phyloP scores from a whole-genome alignment of 1,140 invertebrate species.

The Drosophila funebris region DNA sequence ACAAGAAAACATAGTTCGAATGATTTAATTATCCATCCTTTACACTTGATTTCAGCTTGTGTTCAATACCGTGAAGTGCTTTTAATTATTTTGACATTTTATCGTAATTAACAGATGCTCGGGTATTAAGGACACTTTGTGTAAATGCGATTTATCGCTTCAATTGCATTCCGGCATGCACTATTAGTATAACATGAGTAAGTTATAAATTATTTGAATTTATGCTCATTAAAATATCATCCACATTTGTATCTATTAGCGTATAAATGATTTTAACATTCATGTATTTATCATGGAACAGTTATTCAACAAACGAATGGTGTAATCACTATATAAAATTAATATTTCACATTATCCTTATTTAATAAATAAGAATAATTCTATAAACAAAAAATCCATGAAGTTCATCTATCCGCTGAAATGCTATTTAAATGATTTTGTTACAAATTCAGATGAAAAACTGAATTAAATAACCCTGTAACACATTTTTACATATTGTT shows the following conservation, averaged over 20 bases:
- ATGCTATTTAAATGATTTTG: too few species aligned
- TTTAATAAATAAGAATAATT: too few species aligned
- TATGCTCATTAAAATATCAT: not conserved
- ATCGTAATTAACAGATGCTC: slow-evolving; percentile 35
- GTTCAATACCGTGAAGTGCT: slow-evolving; percentile 8
- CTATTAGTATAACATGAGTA: not conserved
- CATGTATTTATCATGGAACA: too few species aligned
- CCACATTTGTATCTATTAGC: slow-evolving; percentile 15
- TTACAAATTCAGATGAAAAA: too few species aligned
- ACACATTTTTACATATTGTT: too few species aligned
- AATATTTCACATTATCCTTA: too few species aligned
- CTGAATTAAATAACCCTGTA: too few species aligned
- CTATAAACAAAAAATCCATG: too few species aligned
- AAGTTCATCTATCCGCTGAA: too few species aligned
- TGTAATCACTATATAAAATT: too few species aligned
- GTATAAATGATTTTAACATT: not conserved
- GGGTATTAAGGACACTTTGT: not conserved
- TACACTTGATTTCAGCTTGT: not conserved
- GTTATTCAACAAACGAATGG: not conserved
- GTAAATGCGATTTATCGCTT: not conserved
- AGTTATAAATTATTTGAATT: slow-evolving; percentile 3
- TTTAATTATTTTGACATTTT: slow-evolving; percentile 49
- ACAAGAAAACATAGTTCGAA: not conserved
- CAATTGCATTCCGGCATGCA: not conserved
- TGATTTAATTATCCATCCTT: not conserved